A percentile compares a stretch with the other conserved stretches of the same genome.
These are phyloP conservation scores for Amyelois transitella DNA, from an alignment of 1,140 invertebrate species.

Conservation along the genomic window DNA sequence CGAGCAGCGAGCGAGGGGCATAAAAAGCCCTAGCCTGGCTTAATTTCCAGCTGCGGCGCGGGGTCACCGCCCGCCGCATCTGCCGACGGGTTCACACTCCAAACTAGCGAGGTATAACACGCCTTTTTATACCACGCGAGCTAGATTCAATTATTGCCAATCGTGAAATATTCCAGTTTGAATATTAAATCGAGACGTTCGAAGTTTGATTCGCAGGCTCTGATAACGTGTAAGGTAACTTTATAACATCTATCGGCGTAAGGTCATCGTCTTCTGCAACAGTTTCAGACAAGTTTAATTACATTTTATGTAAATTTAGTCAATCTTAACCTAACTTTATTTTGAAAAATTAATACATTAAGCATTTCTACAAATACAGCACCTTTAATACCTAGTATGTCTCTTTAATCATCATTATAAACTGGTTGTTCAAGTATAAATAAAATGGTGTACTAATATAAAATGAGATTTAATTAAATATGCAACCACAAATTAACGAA, in stretches of 20 bases:
- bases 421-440: too few species aligned
- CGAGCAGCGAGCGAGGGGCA: slow-evolving; percentile 10
- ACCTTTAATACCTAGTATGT: too few species aligned
- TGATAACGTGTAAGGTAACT: too few species aligned
- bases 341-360: too few species aligned
- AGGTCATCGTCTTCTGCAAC: too few species aligned
- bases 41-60: slow-evolving; percentile 46
- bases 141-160: slow-evolving; percentile 13
- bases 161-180: neutral
- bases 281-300: too few species aligned
- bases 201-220: neutral
- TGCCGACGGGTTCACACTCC: slow-evolving; percentile 39
- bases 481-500: neutral
- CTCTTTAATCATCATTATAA: too few species aligned
- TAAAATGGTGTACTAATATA: neutral
- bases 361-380: too few species aligned
- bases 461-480: neutral
- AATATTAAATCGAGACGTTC: neutral
- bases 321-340: too few species aligned
- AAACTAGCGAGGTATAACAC: slow-evolving; percentile 21
- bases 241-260: too few species aligned
- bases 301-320: too few species aligned
- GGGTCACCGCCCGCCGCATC: slow-evolving; percentile 54
- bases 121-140: slow-evolving; percentile 7
- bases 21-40: slow-evolving; percentile 36